Evolutionary conservation across 2,888 invertebrate genomes (phyloP).

Genomic region (Andrena camellia): DNA sequence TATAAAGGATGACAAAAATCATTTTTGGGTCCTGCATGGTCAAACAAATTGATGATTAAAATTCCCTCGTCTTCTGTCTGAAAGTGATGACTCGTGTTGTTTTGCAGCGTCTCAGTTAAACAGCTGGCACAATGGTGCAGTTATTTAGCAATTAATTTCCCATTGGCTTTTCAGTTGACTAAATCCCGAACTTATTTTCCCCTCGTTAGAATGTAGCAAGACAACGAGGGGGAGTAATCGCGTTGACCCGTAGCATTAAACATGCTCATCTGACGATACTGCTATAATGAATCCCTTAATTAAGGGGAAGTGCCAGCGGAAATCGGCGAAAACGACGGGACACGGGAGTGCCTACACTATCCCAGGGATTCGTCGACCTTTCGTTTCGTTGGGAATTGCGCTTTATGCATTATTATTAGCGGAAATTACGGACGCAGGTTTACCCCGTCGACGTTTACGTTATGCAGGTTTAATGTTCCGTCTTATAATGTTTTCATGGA

Average conservation of each 20-base stretch:
- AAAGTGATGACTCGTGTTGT: too few species aligned
- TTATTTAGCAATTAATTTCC: too few species aligned
- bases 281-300: constrained; percentile 77
- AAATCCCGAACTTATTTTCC: neutral
- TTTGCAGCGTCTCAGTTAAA: too few species aligned
- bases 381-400: constrained; percentile 53
- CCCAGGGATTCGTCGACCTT: constrained; percentile 51
- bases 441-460: constrained; percentile 39
- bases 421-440: constrained; percentile 66
- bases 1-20: too few species aligned
- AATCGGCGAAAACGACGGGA: constrained; percentile 68
- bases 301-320: constrained; percentile 66
- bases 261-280: constrained; percentile 54
- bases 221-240: constrained; percentile 46
- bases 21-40: too few species aligned
- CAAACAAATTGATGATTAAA: too few species aligned
- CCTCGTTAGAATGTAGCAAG: neutral
- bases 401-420: constrained; percentile 71
- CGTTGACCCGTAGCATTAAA: constrained; percentile 51
- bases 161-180: neutral
- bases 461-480: constrained; percentile 56
- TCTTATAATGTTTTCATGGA: constrained; percentile 61
- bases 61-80: too few species aligned
- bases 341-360: constrained; percentile 24
- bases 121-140: too few species aligned